Percentiles rank a stretch among this genome's conserved stretches.
Evolutionary conservation across 2,797 vertebrate species (phyloP).

Genomic region (Tenualosa thibaudeaui): DNA sequence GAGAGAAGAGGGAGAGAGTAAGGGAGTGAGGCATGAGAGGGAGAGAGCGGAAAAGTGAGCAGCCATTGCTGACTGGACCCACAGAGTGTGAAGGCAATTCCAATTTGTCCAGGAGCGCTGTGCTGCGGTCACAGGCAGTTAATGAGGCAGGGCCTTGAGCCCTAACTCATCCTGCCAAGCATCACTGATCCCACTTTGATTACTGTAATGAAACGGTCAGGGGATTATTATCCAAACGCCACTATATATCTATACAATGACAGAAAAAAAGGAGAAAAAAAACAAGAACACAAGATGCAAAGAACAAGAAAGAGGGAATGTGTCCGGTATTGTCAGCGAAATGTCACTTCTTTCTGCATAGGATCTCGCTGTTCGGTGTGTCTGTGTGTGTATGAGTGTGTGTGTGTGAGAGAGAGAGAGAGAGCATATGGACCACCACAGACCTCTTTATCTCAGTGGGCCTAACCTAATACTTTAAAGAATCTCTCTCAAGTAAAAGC

Average conservation of each 20-base stretch:
- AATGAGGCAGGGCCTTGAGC: conserved; percentile 79
- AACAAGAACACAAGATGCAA: not conserved
- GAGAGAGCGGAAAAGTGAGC: not conserved
- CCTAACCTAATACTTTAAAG: not conserved
- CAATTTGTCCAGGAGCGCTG: conserved; percentile 76
- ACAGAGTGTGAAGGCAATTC: conserved; percentile 72
- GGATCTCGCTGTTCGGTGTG: conserved; percentile 22
- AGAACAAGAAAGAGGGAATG: conserved; percentile 46
- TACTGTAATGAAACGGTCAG: conserved; percentile 86
- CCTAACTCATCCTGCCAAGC: conserved; percentile 84
- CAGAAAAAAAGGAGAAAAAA: conserved; percentile 29
- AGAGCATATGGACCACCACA: not conserved
- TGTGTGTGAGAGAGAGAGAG: conserved; percentile 12
- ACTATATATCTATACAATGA: conserved; percentile 52
- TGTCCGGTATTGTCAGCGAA: conserved; percentile 44
- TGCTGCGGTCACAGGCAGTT: conserved; percentile 74
- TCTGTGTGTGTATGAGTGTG: not conserved
- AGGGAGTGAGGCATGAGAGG: not conserved
- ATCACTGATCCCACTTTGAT: conserved; percentile 79
- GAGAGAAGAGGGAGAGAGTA: not conserved
- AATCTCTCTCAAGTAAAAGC: not conserved
- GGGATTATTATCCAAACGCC: conserved; percentile 82
- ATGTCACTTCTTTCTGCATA: conserved; percentile 46
- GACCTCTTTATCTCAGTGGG: not conserved
- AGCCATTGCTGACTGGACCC: conserved; percentile 35